Evolutionary conservation across 2,888 invertebrate genomes (phyloP).

Genomic region (Periphyllus acericola): DNA sequence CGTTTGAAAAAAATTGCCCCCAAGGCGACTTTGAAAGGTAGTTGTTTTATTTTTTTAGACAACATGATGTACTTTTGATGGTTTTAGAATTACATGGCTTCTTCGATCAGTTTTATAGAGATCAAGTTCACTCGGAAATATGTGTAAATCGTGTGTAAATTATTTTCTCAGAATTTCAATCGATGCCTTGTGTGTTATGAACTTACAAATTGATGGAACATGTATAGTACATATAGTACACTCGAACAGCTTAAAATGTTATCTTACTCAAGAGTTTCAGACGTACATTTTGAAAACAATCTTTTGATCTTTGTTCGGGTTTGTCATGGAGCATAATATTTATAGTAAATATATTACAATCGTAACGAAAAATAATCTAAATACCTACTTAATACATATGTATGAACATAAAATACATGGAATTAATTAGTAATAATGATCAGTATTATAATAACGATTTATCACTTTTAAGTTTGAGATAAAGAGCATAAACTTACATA

Average conservation of each 20-base stretch:
- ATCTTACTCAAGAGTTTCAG: not conserved
- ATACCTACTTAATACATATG: too few relatives aligned
- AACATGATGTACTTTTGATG: not conserved
- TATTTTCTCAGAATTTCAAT: slow-evolving; percentile 19
- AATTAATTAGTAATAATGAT: too few relatives aligned
- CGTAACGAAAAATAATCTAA: too few relatives aligned
- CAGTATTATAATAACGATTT: too few relatives aligned
- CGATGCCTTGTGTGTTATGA: not conserved
- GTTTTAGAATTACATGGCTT: not conserved
- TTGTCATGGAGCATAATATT: not conserved
- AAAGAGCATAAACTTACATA: too few relatives aligned
- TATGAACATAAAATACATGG: too few relatives aligned
- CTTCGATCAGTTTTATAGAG: not conserved
- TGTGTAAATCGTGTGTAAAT: not conserved
- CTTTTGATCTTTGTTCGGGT: not conserved
- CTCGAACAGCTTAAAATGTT: not conserved
- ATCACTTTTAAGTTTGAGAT: too few relatives aligned
- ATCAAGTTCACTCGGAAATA: not conserved
- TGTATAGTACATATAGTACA: too few relatives aligned
- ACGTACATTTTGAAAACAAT: not conserved
- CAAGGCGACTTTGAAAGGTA: not conserved
- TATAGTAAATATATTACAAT: too few relatives aligned
- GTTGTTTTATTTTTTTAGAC: not conserved
- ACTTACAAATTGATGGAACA: not conserved
- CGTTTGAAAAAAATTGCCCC: not conserved